Evolutionary conservation across 2,888 invertebrate genomes (phyloP), one percentile per base, ranked within the genome.

Genomic region (Idaea biselata): DNA sequence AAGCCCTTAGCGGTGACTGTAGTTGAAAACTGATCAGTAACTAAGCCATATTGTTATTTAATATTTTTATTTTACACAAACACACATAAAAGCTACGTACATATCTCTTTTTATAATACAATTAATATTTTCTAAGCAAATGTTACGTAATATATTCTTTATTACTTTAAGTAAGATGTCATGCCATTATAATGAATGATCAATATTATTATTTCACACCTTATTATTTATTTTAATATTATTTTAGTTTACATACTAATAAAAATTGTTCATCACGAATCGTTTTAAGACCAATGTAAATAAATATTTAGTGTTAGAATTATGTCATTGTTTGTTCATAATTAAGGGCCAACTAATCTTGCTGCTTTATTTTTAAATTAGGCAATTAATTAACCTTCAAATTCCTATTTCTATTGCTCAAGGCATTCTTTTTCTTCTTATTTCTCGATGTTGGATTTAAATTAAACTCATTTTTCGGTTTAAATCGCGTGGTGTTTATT

Each of bases 281-380:
- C 6, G 44, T 7, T 44, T 33, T 44, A 44, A 44, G 44, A 44
- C 14, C 14, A 44, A 44, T 44, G 44, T 44, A 44, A 44, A 44
- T 44, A 44, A 44, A 14, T 14, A 44, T 44, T 44, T 14, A 44
- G 8, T 14, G 7, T 14, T 14, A 44, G 44, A 44, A 44, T 11
- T 6, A 44, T 14, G 44, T 44, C 6, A 44, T 44, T 44, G 44
- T 44, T 44, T 44, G 44, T 44, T 64, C 58, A 25, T 25, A 55
- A 55, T 8, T 55, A 3, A 55, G 55, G 16, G n/a, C n/a, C 53
- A 53, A 0, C 11, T n/a, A 16, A 53, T 14, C 8, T 8, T 25
- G 25, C 25, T n/a, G n/a, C n/a, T n/a, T n/a, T n/a, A n/a, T n/a
- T n/a, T n/a, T n/a, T n/a, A n/a, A n/a, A n/a, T n/a, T n/a, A n/a